phyloP scores from a whole-genome alignment of 1,140 invertebrate species.

The Gryllus bimaculatus region DNA sequence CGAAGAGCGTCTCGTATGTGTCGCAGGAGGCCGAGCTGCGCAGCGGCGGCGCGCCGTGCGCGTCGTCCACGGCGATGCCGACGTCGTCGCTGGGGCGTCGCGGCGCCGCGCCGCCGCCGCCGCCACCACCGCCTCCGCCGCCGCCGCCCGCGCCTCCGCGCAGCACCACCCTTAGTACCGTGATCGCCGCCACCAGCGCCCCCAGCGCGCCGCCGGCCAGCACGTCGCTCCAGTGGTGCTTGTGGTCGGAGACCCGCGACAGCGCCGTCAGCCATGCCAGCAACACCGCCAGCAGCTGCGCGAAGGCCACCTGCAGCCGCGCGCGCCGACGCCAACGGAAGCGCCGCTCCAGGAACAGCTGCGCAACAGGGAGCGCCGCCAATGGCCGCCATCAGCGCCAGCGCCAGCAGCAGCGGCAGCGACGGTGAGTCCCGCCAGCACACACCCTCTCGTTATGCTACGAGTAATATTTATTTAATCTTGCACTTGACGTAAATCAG shows the following conservation, averaged over 20 bases:
- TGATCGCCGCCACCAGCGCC: slow-evolving; percentile 38
- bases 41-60: neutral
- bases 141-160: no score
- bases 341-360: slow-evolving; percentile 43
- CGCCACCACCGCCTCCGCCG: no score
- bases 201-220: slow-evolving; percentile 47
- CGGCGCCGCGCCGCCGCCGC: no score
- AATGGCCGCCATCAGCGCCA: no score
- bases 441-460: no score
- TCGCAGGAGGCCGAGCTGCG: neutral
- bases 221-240: slow-evolving; percentile 60
- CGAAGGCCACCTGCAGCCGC: slow-evolving; percentile 33
- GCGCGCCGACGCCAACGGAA: slow-evolving; percentile 26
- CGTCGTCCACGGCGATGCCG: neutral
- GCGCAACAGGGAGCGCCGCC: neutral
- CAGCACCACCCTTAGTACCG: slow-evolving; percentile 28
- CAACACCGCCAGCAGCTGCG: slow-evolving; percentile 31
- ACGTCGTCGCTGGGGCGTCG: neutral
- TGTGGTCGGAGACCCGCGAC: slow-evolving; percentile 50
- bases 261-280: slow-evolving; percentile 38
- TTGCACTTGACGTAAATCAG: no score
- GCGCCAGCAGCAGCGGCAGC: no score
- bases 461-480: no score
- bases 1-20: neutral
- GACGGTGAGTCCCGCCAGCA: no score